Evolutionary conservation across 2,888 invertebrate genomes (phyloP).

Genomic region (Orchesellides sinensis): DNA sequence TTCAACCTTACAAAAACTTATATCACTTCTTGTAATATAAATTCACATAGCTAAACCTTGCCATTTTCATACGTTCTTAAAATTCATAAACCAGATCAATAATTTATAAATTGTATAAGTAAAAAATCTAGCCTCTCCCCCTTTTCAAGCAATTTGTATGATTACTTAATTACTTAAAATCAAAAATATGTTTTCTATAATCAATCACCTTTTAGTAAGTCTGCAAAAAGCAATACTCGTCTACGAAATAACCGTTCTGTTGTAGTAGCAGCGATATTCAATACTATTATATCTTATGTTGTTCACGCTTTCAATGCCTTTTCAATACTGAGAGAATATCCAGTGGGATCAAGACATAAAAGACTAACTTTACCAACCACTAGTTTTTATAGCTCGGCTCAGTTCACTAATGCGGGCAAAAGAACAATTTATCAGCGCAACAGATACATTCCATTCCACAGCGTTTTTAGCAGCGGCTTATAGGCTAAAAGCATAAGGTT

Average conservation of each 20-base stretch:
- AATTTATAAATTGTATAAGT: no score
- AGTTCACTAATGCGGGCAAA: neutral
- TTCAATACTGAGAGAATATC: slow-evolving; percentile 29
- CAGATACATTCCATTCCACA: neutral
- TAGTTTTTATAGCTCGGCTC: no score
- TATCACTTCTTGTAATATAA: no score
- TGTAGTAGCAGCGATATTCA: no score
- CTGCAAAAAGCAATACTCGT: neutral
- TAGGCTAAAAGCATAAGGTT: neutral
- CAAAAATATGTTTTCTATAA: neutral
- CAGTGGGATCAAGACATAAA: neutral
- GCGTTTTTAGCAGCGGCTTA: neutral
- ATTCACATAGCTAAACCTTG: no score
- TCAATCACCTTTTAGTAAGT: neutral
- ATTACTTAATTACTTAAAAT: neutral
- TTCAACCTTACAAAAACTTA: no score
- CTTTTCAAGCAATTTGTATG: no score
- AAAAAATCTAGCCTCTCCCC: no score
- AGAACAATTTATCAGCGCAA: neutral
- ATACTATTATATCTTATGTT: neutral
- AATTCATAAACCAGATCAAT: no score
- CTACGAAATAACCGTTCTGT: no score
- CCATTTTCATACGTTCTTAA: no score
- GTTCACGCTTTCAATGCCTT: slow-evolving; percentile 32
- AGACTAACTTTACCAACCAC: neutral